Evolutionary conservation across 2,888 invertebrate genomes (phyloP).

Genomic region (Pseudococcus viburni): DNA sequence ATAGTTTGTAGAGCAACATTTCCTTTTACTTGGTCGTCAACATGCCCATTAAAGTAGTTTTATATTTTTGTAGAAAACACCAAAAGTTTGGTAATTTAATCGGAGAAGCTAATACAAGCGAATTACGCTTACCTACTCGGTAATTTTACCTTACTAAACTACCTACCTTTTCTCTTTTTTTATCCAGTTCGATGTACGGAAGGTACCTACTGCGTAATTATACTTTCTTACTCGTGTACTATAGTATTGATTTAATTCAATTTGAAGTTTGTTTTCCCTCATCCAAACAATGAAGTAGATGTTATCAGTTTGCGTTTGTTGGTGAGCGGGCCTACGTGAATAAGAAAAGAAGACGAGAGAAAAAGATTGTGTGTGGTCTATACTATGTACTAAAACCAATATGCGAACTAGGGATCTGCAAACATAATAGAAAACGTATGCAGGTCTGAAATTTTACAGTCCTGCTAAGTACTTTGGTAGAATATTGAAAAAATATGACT

Average conservation of each 20-base stretch:
- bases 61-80: background rate
- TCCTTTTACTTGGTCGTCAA: background rate
- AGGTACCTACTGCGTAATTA: background rate
- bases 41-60: background rate
- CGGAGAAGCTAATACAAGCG: background rate
- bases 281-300: background rate
- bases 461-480: too few species aligned
- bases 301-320: too few species aligned
- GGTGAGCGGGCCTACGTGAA: too few species aligned
- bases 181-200: background rate
- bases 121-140: background rate
- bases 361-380: too few species aligned
- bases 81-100: conserved; percentile 23
- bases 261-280: background rate
- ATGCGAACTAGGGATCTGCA: too few species aligned
- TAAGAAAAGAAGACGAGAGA: too few species aligned
- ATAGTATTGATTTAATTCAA: background rate
- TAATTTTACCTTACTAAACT: background rate
- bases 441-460: too few species aligned
- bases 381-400: too few species aligned
- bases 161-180: background rate
- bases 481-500: background rate
- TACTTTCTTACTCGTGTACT: background rate
- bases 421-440: too few species aligned
- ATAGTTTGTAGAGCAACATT: background rate